phyloP scores from a whole-genome alignment of 2,888 invertebrate genomes.

The Apodemia zela region DNA sequence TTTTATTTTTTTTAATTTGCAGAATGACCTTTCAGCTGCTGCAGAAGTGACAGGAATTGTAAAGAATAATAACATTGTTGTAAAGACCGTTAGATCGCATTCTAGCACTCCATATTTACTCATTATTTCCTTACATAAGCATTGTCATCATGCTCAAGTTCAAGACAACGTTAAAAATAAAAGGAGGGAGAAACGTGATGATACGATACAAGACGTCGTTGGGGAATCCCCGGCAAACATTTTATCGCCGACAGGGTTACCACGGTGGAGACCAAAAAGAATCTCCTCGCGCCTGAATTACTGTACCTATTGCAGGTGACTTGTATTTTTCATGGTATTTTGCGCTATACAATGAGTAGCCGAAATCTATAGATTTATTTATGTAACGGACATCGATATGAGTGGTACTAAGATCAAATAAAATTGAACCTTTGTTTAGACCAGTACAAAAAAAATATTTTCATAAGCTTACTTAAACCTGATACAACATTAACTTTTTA shows the following conservation, averaged over 20 bases:
- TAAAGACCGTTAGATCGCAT: too few relatives aligned
- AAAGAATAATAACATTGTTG: too few relatives aligned
- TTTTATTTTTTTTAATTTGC: too few relatives aligned
- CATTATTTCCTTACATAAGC: not conserved
- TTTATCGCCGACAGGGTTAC: conserved; percentile 3
- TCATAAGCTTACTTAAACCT: too few relatives aligned
- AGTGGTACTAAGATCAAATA: not conserved
- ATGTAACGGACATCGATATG: not conserved
- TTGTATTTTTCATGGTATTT: not conserved
- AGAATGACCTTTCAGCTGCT: too few relatives aligned
- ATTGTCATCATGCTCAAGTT: too few relatives aligned
- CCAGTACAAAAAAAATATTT: too few relatives aligned
- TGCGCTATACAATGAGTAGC: not conserved
- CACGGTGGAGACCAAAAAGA: not conserved
- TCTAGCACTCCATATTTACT: too few relatives aligned
- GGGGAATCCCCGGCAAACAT: too few relatives aligned
- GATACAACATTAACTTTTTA: too few relatives aligned
- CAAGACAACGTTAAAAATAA: not conserved
- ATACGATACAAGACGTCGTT: not conserved
- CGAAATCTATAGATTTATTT: conserved; percentile 4
- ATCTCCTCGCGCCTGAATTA: not conserved
- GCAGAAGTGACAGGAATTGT: too few relatives aligned
- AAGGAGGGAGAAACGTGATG: not conserved
- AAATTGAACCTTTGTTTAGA: not conserved
- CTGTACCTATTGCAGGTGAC: not conserved